Base-by-base conservation (phyloP, 2,888 invertebrate species). In the Pterobdella sp. region DNA sequence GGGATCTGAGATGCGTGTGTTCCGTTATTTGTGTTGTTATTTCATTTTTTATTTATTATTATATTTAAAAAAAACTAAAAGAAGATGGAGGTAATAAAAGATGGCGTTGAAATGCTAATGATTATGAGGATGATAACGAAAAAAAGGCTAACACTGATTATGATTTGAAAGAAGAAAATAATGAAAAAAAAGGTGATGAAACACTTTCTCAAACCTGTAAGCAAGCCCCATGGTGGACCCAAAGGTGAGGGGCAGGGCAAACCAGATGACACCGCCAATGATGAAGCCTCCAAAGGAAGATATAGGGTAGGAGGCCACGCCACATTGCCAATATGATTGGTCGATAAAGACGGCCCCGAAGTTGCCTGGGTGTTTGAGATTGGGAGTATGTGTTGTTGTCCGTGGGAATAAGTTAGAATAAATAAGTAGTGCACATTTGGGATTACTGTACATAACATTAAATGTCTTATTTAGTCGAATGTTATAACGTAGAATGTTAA, bases 241-340 rank as follows among this genome's bases (percentile, higher is more conserved):
- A 36, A 84, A 78, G n/a, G 81, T 79, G 76, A 84, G 84, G 1
- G 84, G 84, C 26, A 84, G 80, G 26, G 83, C 81, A 74, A 84
- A 84, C 84, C 84, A 84, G 36, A 80, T 78, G 0, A 84, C 49
- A 0, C 83, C 84, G 0, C 84, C 84, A 0, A 76, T 72, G 14
- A 84, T 78, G 75, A 84, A 84, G 0, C 84, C 84, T 73, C 80
- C 78, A 4, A 82, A 82, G 0, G 83, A 83, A 68, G 83, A 80
- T 35, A 78, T 76, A 0, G 84, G 84, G 73, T 83, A 84, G 49
- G 83, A 80, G 0, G 84, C 83, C 31, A 84, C 82, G 26, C 80
- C 80, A 75, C 82, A 82, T 77, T 84, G 84, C 83, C 84, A 84
- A 75, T 83, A 84, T 0, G 83, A 81, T 77, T 84, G 84, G 77